Evolutionary conservation across 2,113 vertebrate species (phyloP).

Genomic region (Nyctereutes procyonoides): DNA sequence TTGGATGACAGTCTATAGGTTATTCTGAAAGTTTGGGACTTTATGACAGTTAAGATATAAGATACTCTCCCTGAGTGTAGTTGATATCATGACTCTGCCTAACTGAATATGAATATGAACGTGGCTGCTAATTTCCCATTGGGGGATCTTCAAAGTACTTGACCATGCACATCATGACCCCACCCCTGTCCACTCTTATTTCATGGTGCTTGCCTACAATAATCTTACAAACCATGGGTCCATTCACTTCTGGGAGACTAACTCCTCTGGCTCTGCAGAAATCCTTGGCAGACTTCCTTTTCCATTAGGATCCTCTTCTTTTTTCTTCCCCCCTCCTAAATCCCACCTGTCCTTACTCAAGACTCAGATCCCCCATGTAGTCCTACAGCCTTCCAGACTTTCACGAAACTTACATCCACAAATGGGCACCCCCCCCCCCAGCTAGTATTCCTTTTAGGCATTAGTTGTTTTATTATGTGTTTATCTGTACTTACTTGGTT

Average conservation of each 20-base stretch:
- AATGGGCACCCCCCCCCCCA: no score
- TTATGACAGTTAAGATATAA: background rate
- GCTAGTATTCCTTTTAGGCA: background rate
- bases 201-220: background rate
- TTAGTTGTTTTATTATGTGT: background rate
- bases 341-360: background rate
- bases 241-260: background rate
- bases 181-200: background rate
- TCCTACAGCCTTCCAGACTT: background rate
- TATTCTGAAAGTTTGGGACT: background rate
- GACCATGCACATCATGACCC: background rate
- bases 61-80: background rate
- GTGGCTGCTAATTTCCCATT: background rate
- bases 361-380: background rate
- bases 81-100: background rate
- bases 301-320: background rate
- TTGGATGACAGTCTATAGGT: background rate
- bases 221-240: background rate
- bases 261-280: background rate
- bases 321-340: background rate
- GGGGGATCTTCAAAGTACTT: background rate
- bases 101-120: background rate
- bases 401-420: background rate
- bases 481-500: background rate
- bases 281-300: background rate